These are phyloP conservation scores for Harpalus rufipes DNA, from an alignment of 2,888 invertebrate genomes.

Conservation along the genomic window DNA sequence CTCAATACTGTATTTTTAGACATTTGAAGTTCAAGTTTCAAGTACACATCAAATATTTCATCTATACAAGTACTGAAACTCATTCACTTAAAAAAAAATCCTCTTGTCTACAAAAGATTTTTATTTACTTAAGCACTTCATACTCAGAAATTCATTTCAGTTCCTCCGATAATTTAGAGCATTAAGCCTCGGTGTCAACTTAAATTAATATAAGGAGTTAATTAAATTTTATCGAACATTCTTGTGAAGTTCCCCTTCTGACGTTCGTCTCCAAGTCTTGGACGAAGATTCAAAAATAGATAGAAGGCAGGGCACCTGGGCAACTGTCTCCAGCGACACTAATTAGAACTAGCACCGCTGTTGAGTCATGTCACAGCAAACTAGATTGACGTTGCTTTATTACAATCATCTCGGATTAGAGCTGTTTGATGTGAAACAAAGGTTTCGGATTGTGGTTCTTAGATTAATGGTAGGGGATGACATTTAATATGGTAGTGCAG, in stretches of 20 bases:
- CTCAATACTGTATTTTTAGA: conserved; percentile 20
- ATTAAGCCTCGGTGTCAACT: conserved; percentile 16
- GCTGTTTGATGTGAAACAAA: neutral
- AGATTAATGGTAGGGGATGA: neutral
- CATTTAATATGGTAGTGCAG: neutral
- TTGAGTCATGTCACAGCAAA: conserved; percentile 33
- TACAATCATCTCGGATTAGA: conserved; percentile 21
- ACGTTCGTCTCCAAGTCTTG: conserved; percentile 11
- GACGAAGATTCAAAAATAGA: conserved; percentile 47
- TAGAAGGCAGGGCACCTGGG: conserved; percentile 36
- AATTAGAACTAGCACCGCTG: conserved; percentile 46
- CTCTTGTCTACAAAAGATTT: neutral
- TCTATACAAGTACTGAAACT: neutral
- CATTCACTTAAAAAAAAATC: neutral
- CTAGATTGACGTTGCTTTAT: conserved; percentile 32
- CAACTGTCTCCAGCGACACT: conserved; percentile 43
- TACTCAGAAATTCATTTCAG: conserved; percentile 13
- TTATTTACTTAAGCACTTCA: conserved; percentile 13
- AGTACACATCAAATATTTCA: conserved; percentile 7
- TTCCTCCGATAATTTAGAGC: conserved; percentile 5
- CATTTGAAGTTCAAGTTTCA: conserved; percentile 15
- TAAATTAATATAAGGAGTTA: conserved; percentile 57
- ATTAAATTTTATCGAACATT: conserved; percentile 59
- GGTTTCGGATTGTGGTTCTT: conserved; percentile 11
- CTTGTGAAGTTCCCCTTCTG: conserved; percentile 37